These are phyloP conservation scores for Peromyscus maniculatus DNA, from an alignment of 2,113 vertebrate genomes.

Conservation along the genomic window DNA sequence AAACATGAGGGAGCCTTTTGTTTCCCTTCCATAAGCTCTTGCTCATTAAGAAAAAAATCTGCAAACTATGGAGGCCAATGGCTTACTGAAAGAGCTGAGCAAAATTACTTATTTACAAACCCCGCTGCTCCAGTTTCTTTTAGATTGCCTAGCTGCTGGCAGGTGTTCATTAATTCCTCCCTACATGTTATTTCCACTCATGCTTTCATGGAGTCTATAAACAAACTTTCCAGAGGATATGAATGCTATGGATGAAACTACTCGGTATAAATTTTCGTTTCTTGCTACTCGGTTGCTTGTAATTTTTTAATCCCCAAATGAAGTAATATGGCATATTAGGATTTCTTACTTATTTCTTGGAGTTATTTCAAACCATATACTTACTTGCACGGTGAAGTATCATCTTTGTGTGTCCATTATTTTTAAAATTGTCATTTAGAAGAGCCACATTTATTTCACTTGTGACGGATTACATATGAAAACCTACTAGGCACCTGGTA, in stretches of 20 bases:
- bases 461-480: neutral
- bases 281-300: neutral
- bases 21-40: neutral
- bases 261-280: slow-evolving; percentile 13
- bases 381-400: neutral
- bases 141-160: neutral
- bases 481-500: neutral
- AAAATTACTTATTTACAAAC: neutral
- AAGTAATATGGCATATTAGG: neutral
- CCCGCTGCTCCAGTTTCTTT: neutral
- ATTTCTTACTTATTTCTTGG: slow-evolving; percentile 13
- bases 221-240: neutral
- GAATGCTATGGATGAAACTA: neutral
- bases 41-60: neutral
- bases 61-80: neutral
- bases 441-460: neutral
- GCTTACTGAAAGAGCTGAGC: neutral
- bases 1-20: neutral
- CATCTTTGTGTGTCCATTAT: slow-evolving; percentile 1
- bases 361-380: neutral
- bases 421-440: neutral
- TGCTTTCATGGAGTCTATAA: neutral
- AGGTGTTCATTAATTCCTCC: slow-evolving; percentile 47
- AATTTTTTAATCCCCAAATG: slow-evolving; percentile 1
- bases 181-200: neutral